These are phyloP conservation scores for Prunella himalayana DNA, from an alignment of 2,113 vertebrate species.

Conservation along the genomic window DNA sequence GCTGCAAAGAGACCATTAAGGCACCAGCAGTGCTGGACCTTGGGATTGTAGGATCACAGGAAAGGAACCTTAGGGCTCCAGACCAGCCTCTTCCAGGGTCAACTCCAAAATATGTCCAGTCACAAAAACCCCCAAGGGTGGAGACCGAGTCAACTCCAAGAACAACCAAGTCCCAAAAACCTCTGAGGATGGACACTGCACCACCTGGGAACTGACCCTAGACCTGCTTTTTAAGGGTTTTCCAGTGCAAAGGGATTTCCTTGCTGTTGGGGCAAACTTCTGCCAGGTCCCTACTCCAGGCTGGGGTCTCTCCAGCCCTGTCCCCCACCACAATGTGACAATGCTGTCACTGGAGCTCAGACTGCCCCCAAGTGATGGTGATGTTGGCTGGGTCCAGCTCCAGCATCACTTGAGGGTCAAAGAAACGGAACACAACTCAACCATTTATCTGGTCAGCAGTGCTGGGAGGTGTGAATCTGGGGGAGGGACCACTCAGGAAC, in stretches of 20 bases:
- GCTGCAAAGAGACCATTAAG: neutral
- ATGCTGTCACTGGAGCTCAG: fast-evolving
- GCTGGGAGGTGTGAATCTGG: neutral
- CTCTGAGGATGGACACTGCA: neutral
- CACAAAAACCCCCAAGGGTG: neutral
- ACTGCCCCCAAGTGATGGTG: neutral
- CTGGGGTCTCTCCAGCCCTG: neutral
- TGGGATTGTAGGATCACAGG: neutral
- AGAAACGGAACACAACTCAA: fast-evolving
- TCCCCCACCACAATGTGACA: fast-evolving
- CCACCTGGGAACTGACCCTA: neutral
- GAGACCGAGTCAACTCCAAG: neutral
- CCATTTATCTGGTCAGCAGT: fast-evolving
- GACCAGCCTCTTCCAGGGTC: neutral
- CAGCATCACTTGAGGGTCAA: neutral
- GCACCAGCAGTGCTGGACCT: neutral
- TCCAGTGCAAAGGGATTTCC: neutral
- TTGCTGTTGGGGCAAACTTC: neutral
- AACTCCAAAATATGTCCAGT: neutral
- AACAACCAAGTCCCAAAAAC: neutral
- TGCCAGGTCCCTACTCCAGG: neutral
- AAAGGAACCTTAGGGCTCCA: neutral
- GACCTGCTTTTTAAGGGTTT: neutral
- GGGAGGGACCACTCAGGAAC: fast-evolving
- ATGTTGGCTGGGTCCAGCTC: neutral